Base-by-base conservation (phyloP, 2,113 vertebrate genomes). In the Gasterosteus nipponicus region DNA sequence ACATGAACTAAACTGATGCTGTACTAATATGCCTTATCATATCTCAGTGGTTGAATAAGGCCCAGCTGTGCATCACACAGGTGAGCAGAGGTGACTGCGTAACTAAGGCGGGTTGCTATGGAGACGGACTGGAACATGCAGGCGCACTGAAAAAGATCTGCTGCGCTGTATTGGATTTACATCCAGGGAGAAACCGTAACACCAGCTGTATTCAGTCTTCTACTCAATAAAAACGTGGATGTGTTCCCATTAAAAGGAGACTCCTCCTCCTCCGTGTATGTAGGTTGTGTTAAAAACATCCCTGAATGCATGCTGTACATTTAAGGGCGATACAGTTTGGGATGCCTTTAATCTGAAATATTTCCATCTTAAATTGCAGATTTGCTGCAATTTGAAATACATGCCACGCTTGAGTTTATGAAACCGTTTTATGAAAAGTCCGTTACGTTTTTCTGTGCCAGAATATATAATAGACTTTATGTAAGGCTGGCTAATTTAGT, bases 181-280 rank as follows among this genome's bases (percentile, higher is more conserved):
- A 85, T 77, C 89, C 81, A 83, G 77, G 82, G 76, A 87, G 71
- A 80, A 86, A 83, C 78, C 57, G 80, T 69, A 89, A 90, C 88
- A 93, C 91, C 93, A 93, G 92, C 90, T 93, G 92, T 93, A 89
- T 90, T 84, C 87, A 91, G 79, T 81, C 87, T 92, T 92, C 92
- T 88, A 78, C 81, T 89, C 91, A 94, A 93, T 94, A 93, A 92
- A 90, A 93, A 93, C 79, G 91, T 91, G 82, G 93, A 93, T 93
- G 90, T 93, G 85, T 91, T 93, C 69, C 82, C 88, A 78, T 90
- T 88, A 78, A 61, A 41, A 46, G 4, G 10, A 18, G 5, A 19
- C 35, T 74, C 78, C 78, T 86, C 70, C 29, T 59, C 72, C 44
- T 82, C 7, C 68, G 0, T 73, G 47, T 26, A 9, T 35, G 18